Evolutionary conservation across 1,140 invertebrate species (phyloP), one percentile per base, ranked within the genome.

Genomic region (Drosophila sproati): DNA sequence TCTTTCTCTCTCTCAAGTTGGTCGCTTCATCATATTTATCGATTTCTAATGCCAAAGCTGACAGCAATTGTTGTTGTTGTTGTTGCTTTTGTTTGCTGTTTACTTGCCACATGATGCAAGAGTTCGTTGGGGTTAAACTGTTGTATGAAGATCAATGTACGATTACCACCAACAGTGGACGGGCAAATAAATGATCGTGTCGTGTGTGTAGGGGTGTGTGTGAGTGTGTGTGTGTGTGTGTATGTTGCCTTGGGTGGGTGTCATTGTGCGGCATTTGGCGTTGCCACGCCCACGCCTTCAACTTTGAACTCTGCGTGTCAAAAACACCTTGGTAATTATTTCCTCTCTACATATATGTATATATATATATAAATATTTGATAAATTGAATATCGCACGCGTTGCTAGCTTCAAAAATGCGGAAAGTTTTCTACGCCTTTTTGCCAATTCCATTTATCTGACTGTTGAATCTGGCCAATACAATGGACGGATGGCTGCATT

Each of bases 261-360:
- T 89, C 85, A 88, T 73, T 71, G 59, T 72, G 73, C 76, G 43
- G 66, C 56, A 66, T 66, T 57, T 76, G 68, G 10, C 67, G n/a
- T 47, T 35, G 59, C 47, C 73, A 77, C 74, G 60, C 73, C 69
- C 34, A 10, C 34, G 2, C 60, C 10, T 52, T 59, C 54, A 59
- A 67, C 64, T 75, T n/a, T 72, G 78, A 86, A 75, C 85, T 66
- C 66, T 70, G 60, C 68, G 77, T 88, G 83, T 88, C 86, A 88
- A 88, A 89, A 85, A 82, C 80, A 73, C 20, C 20, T 80, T 60
- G 79, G 80, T 90, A 89, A 88, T 89, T 89, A 88, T 89, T 88
- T 88, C 70, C 54, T 28, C 37, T 66, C 73, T 78, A 62, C 2
- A 10, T 0, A 34, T 10, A 5, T 35, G 20, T 55, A 37, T 61